Evolutionary conservation across 2,113 vertebrate genomes (phyloP), one percentile per base, ranked within the genome.

Genomic region (Phyllostomus hastatus): DNA sequence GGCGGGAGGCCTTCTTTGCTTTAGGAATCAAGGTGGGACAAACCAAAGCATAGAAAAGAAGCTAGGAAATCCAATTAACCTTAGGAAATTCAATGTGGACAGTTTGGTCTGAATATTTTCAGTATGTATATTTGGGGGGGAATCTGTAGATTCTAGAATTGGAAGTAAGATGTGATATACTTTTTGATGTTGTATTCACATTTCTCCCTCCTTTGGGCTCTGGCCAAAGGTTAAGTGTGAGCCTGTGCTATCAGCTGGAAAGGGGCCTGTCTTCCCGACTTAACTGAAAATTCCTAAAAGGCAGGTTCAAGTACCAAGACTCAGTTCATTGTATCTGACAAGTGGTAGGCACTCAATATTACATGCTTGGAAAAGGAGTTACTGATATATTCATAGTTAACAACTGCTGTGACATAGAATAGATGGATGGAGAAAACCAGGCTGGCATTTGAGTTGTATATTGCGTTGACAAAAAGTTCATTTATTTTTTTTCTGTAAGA

Each of bases 1-100:
- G 41, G 20, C 57, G 28, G 83, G 85, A 86, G 35, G 1, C 67
- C 95, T 72, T 78, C 59, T 95, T 95, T 97, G 70, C 48, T 92
- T 69, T 59, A 59, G 80, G 82, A 91, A 75, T 93, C 43, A 67
- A 94, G 64, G 43, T 91, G 54, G 24, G 54, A 5, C 19, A 88
- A 70, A 88, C 11, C 20, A 57, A 80, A 84, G 57, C 38, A 66
- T 5, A 33, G 54, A 80, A 83, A 64, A 64, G 46, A 61, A 79
- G 54, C 35, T 26, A 70, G 66, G 28, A 78, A 86, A 52, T 92
- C 10, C 75, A 88, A 2, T 22, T 90, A 76, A 50, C 26, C 7
- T 94, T 35, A 59, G 26, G 26, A 85, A 76, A 88, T 85, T 38
- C 33, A 31, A 76, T 66, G 31, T 57, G 84, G 11, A 20, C 8